These are phyloP conservation scores for Cerastis leucographa DNA, from an alignment of 2,888 invertebrate species.

Conservation along the genomic window DNA sequence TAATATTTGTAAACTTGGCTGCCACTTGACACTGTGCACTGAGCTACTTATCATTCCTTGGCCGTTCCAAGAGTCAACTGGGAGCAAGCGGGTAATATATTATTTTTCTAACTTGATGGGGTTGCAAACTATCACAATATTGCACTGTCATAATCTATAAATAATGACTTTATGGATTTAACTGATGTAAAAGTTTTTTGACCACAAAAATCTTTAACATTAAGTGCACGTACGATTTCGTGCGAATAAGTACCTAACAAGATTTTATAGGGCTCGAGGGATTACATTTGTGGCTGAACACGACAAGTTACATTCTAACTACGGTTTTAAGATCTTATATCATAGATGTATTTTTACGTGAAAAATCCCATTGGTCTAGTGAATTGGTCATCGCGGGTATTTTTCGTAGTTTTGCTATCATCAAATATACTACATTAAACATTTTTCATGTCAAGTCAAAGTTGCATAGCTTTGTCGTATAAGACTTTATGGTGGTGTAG, in stretches of 20 bases:
- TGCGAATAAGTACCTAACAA: not conserved
- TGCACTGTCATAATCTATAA: slow-evolving; percentile 38
- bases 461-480: not conserved
- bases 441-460: not conserved
- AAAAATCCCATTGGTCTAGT: not conserved
- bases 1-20: slow-evolving; percentile 35
- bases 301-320: not conserved
- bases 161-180: slow-evolving; percentile 16
- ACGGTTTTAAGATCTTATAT: slow-evolving; percentile 1
- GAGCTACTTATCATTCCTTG: slow-evolving; percentile 54
- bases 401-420: not conserved
- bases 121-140: slow-evolving; percentile 46
- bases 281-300: not conserved
- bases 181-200: not conserved
- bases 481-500: not conserved
- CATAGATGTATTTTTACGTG: not conserved
- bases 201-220: not conserved
- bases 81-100: slow-evolving; percentile 45
- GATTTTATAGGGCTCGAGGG: not conserved
- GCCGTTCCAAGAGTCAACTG: slow-evolving; percentile 50
- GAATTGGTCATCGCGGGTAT: not conserved
- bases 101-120: slow-evolving; percentile 44
- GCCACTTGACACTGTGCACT: slow-evolving; percentile 22
- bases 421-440: not conserved
- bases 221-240: slow-evolving; percentile 8